Evolutionary conservation across 1,140 invertebrate species (phyloP).

Genomic region (Anthonomus grandis): DNA sequence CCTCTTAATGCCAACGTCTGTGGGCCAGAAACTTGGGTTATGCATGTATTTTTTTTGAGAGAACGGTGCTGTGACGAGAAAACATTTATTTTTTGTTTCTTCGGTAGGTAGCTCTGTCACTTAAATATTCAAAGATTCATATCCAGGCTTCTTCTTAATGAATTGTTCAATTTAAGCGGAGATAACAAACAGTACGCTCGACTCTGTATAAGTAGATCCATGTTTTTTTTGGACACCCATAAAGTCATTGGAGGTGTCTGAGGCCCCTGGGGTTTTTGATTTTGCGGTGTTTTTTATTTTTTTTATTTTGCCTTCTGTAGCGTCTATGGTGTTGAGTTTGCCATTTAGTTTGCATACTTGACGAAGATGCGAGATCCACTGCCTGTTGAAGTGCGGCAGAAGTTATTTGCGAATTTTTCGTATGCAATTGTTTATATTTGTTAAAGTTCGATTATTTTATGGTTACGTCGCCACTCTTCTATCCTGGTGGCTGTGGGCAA

Average conservation of each 20-base stretch:
- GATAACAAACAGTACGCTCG: not conserved
- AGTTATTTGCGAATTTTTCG: conserved; percentile 2
- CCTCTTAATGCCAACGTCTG: not conserved
- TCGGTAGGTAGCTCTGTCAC: not conserved
- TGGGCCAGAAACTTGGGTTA: not conserved
- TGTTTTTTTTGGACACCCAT: too few species aligned
- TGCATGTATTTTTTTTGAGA: not conserved
- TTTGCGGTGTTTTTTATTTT: too few species aligned
- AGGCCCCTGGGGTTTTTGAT: conserved; percentile 1
- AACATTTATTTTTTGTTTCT: not conserved
- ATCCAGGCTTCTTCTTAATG: not conserved
- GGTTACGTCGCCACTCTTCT: too few species aligned
- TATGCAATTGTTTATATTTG: not conserved
- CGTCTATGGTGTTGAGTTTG: too few species aligned
- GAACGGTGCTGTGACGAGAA: not conserved
- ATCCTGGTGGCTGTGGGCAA: not conserved
- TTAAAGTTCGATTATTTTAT: not conserved
- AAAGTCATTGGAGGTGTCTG: not conserved
- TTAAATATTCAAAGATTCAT: not conserved
- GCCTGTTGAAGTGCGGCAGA: not conserved
- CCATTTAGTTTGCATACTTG: too few species aligned
- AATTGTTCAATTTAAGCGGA: not conserved
- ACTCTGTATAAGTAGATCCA: not conserved
- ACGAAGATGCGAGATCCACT: too few species aligned
- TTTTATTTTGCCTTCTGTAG: too few species aligned